Evolutionary conservation across 2,113 vertebrate species (phyloP), one percentile per base, ranked within the genome.

Genomic region (Crotophaga sulcirostris): DNA sequence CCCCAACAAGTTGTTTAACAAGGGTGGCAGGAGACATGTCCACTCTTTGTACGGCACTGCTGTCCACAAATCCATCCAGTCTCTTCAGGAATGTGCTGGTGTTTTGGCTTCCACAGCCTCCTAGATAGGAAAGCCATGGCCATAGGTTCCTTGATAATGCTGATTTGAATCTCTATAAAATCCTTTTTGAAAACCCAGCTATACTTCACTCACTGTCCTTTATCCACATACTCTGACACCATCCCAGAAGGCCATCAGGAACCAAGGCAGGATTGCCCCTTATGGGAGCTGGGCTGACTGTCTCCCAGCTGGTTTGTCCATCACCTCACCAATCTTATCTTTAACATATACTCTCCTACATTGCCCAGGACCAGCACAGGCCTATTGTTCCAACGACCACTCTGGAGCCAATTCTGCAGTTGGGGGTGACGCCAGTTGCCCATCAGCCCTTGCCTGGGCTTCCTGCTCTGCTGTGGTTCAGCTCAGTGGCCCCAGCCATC

Each of bases 391-490:
- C 52, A 75, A 47, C 29, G 40, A 75, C 4, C 10, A 23, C 23
- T 13, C 13, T 18, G 56, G 47, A 75, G 51, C 7, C 0, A 0
- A 13, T 28, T 15, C 40, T 56, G 36, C 36, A 67, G 67, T 4
- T 2, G 3, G 5, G 23, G 20, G 3, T 42, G 26, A 55, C 5
- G 5, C 51, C 2, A 0, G 40, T 29, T 11, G 1, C 47, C 17
- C 56, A 23, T 42, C 40, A 10, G 13, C 44, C 36, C 72, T 63
- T 72, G 66, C 64, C 72, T 24, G 7, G 44, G 29, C 56, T 62
- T 28, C 40, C 18, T n/a, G 18, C 54, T 76, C 29, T 68, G 70
- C 47, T 19, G 11, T 28, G 44, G 52, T 51, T 51, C n/a, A 47
- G 40, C 24, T 3, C 34, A 1, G 42, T 51, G 29, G 3, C 19